Base-by-base conservation (phyloP, 2,113 vertebrate species). In the Calcarius ornatus region DNA sequence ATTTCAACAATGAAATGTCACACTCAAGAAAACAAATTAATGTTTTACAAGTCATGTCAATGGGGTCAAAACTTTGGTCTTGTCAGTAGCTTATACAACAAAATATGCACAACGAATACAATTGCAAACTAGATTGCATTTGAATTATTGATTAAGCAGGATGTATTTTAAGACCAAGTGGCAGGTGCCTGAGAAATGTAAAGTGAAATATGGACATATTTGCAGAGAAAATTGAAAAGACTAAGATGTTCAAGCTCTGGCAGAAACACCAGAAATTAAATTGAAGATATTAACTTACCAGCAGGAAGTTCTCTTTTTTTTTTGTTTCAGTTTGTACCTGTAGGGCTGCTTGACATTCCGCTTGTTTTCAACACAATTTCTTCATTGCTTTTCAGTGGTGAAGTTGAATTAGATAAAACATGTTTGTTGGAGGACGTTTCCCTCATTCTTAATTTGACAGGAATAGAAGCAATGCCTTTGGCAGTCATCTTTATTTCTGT, bases 111-210 rank as follows among this genome's bases (percentile, higher is more conserved):
- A 75, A 59, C 3, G 45, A 84, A 91, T 69, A 89, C 20, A 64
- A 57, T 45, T 65, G 42, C 42, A 64, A 89, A 43, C n/a, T 72
- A 80, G 75, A 72, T 57, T 54, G 30, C 45, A 59, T 76, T 89
- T 91, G 21, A 84, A 87, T 91, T 91, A 94, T 60, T 92, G 75
- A 90, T 92, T 57, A 83, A 53, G 25, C 11, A 91, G 53, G 25
- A 38, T 65, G 11, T 60, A 45, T 81, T 84, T 89, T 71, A 64
- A 82, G 37, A 79, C 2, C 11, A 94, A 76, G 70, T 71, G 53
- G 10, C 24, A 92, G 23, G 6, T 91, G 28, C 28, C 66, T 83
- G 28, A 92, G 72, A 88, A 59, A 73, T 27, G 6, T 35, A 30
- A n/a, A 56, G 35, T 47, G 68, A 94, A 86, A 86, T 59, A 47